phyloP scores from a whole-genome alignment of 2,797 vertebrate genomes.

The Gymnoscopelus microlampas region DNA sequence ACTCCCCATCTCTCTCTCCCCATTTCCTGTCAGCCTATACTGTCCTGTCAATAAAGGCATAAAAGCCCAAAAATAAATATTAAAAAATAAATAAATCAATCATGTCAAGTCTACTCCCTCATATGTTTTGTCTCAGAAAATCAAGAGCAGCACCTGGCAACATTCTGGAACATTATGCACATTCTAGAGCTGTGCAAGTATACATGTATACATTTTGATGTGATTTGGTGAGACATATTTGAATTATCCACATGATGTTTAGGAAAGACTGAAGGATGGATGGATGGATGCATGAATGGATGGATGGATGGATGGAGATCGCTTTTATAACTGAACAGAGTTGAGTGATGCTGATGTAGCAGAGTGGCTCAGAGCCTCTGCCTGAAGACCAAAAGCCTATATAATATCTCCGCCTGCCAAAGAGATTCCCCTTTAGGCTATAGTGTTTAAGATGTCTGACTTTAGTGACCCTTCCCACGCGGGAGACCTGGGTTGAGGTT shows the following conservation, averaged over 20 bases:
- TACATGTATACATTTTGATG: slow-evolving; percentile 8
- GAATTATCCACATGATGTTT: slow-evolving; percentile 33
- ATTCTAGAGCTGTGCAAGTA: not conserved
- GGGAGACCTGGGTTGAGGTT: too few species aligned
- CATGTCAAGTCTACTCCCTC: slow-evolving; percentile 21
- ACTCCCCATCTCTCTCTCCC: too few species aligned
- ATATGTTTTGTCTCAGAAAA: slow-evolving; percentile 45
- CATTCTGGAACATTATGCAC: slow-evolving; percentile 18
- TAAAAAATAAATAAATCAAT: too few species aligned
- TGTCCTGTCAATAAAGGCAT: too few species aligned
- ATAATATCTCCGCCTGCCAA: too few species aligned
- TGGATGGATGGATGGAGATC: not conserved
- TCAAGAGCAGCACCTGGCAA: slow-evolving; percentile 51
- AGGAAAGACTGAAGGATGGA: slow-evolving; percentile 2
- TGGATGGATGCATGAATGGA: not conserved
- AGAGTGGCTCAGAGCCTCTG: too few species aligned
- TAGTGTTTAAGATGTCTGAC: too few species aligned
- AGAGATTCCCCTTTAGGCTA: too few species aligned
- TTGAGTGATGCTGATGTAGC: too few species aligned
- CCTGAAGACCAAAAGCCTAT: too few species aligned
- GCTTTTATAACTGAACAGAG: not conserved
- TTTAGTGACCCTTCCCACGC: not conserved
- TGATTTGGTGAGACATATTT: slow-evolving; percentile 35
- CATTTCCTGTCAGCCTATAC: too few species aligned
- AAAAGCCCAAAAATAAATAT: too few species aligned